phyloP scores from a whole-genome alignment of 2,888 invertebrate genomes.

The Pasiphila rectangulata region DNA sequence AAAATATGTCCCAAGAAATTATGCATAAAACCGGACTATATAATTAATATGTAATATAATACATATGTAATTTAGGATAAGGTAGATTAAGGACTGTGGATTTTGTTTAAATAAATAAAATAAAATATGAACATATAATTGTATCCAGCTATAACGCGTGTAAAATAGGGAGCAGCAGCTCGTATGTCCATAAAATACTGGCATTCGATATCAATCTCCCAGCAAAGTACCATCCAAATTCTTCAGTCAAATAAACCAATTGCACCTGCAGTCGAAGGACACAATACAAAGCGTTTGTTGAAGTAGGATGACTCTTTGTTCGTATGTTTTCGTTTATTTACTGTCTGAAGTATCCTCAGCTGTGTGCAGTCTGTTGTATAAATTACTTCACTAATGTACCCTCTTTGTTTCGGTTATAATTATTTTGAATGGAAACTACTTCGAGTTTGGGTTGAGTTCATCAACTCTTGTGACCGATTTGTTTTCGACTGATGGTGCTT shows the following conservation, averaged over 20 bases:
- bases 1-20: no score
- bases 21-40: no score
- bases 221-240: constrained; percentile 37
- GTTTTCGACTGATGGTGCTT: no score
- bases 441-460: neutral
- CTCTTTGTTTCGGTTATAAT: constrained; percentile 9
- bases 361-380: constrained; percentile 9
- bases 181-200: no score
- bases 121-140: no score
- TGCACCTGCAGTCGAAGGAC: constrained; percentile 4
- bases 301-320: constrained; percentile 20
- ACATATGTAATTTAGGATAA: no score
- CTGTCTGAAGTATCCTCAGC: constrained; percentile 14
- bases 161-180: no score
- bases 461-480: neutral
- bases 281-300: constrained; percentile 15
- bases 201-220: no score
- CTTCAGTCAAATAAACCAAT: constrained; percentile 12
- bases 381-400: constrained; percentile 8
- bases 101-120: no score
- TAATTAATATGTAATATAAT: no score
- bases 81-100: no score
- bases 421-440: neutral
- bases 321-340: constrained; percentile 20
- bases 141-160: no score